Base-by-base conservation (phyloP, 2,888 invertebrate species). In the Sphaerophoria taeniata region DNA sequence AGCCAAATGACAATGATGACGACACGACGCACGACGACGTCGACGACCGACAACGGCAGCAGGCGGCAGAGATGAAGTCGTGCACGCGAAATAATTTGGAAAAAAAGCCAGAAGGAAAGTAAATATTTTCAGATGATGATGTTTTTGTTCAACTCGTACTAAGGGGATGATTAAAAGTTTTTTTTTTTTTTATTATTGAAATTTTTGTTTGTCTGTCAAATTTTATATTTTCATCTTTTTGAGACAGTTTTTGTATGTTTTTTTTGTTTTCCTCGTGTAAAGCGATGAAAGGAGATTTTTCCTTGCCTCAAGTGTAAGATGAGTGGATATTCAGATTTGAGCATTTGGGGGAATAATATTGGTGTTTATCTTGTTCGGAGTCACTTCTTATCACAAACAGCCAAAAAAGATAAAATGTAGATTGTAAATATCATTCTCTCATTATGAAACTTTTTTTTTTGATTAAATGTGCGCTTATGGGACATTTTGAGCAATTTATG, bases 61-160 rank as follows among this genome's bases (percentile, higher is more conserved):
- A n/a, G n/a, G n/a, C n/a, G n/a, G n/a, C n/a, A n/a, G n/a, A n/a
- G 12, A 43, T 12, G 31, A n/a, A 39, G 43, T 43, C 16, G 39
- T 24, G 47, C n/a, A 14, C 58, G 16, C 2, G 9, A 31, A 9
- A 36, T 12, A 43, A 24, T 36, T 14, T 12, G 9, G 12, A 11
- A 9, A 43, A 9, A 43, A 45, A 69, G 56, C 58, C 16, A 47
- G 16, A 51, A 65, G 67, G 36, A 61, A 61, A 71, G 72, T 53
- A 72, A 84, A 84, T 84, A 80, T 84, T 80, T 84, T 80, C 72
- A 36, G 39, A 55, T 71, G 67, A 67, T 67, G 67, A 65, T 65
- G 34, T 65, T 65, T 49, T 65, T 65, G 16, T 49, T 49, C 34
- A 9, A 31, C 53, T 58, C n/a, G 45, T 61, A 7, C 24, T 53